Base-by-base conservation (phyloP, 2,113 vertebrate genomes). In the Vicugna pacos region DNA sequence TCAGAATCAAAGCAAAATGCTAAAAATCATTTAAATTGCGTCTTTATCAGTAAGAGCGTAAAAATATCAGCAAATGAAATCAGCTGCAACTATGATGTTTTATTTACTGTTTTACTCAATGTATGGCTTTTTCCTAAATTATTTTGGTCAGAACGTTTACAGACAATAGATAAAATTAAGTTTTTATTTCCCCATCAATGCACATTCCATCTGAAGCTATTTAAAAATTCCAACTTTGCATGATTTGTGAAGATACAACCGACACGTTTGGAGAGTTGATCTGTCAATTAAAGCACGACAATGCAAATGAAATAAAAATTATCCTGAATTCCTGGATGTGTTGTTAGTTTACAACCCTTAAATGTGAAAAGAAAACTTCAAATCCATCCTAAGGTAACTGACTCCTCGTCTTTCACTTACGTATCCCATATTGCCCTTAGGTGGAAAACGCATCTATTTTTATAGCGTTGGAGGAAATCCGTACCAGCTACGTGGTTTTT, bases 61-160 rank as follows among this genome's bases (percentile, higher is more conserved):
- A 97, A n/a, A 65, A 82, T 91, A 97, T 86, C 80, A n/a, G 32
- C 42, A 67, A 97, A 86, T 65, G 76, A 96, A 97, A 96, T 94
- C 69, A 75, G 1, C 24, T 72, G 8, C 72, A 94, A 65, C 12
- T 80, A 15, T 89, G 84, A 75, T 92, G 30, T 3, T 93, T 64
- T 77, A 90, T 92, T 97, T 94, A 96, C 30, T 77, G 2, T 65
- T 93, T 95, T 2, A 6, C 4, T 46, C 30, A 87, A 72, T 28
- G 86, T 92, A 50, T 42, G 52, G 17, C 26, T 96, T 95, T 86
- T 81, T 22, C 5, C 5, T 58, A 92, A 65, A 72, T 88, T 92
- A 89, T 80, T 88, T 73, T 12, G 64, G 56, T 70, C 19, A 60
- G 56, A 65, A 82, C 64, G 17, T 73, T 92, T 92, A 94, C n/a